Evolutionary conservation across 1,140 invertebrate species (phyloP).

Genomic region (Drosophila sturtevanti): DNA sequence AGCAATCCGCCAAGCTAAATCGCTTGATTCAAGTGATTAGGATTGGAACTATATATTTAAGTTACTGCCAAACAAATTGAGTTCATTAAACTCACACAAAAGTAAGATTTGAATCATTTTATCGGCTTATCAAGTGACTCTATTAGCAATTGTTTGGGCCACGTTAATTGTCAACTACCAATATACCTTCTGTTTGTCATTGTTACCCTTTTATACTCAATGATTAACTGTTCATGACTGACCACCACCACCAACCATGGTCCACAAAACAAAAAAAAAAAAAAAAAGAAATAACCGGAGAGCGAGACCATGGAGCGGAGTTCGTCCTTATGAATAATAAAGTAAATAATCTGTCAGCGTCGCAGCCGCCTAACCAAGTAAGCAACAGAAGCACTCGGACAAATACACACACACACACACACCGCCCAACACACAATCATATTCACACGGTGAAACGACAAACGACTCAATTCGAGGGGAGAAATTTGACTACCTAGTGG

Average conservation of each 20-base stretch:
- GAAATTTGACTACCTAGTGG: slow-evolving; percentile 47
- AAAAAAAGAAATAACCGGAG: too few relatives aligned
- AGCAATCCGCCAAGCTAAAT: too few relatives aligned
- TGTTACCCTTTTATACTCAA: slow-evolving; percentile 19
- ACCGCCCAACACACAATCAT: neutral
- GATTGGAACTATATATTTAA: too few relatives aligned
- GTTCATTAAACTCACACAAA: too few relatives aligned
- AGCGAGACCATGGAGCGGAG: slow-evolving; percentile 1
- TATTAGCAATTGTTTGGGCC: neutral
- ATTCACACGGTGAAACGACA: slow-evolving; percentile 36
- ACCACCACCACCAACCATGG: neutral
- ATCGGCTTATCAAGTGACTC: neutral
- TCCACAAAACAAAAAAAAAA: slow-evolving; percentile 8
- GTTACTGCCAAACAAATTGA: too few relatives aligned
- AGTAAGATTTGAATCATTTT: neutral
- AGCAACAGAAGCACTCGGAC: slow-evolving; percentile 22
- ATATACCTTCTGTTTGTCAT: neutral
- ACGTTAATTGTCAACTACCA: neutral
- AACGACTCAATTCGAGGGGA: slow-evolving; percentile 71
- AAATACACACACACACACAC: slow-evolving; percentile 1
- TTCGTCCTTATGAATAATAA: slow-evolving; percentile 77
- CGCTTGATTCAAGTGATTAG: too few relatives aligned
- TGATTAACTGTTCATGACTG: slow-evolving; percentile 44
- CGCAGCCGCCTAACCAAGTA: slow-evolving; percentile 63
- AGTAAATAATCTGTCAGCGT: slow-evolving; percentile 81